phyloP scores from a whole-genome alignment of 2,113 vertebrate genomes.

The Mus musculus region DNA sequence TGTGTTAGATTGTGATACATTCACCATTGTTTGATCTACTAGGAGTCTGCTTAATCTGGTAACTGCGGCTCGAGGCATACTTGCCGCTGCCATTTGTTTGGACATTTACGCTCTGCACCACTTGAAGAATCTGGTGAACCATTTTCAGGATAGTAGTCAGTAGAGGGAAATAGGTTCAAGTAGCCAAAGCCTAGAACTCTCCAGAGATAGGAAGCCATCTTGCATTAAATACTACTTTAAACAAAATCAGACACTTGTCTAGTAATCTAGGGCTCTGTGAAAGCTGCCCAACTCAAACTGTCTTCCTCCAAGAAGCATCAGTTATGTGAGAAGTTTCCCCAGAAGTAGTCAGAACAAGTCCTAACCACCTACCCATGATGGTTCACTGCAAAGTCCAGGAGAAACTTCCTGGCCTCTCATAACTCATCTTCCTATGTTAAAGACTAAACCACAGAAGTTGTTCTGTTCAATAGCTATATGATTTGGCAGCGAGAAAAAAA shows the following conservation, averaged over 20 bases:
- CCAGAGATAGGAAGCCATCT: background rate
- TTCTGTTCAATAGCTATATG: background rate
- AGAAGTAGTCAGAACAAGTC: background rate
- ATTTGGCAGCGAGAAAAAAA: background rate
- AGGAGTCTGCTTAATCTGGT: background rate
- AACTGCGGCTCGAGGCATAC: background rate
- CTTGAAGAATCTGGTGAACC: background rate
- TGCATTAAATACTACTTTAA: background rate
- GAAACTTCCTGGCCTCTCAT: background rate
- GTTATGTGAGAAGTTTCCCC: background rate
- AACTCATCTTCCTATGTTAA: background rate
- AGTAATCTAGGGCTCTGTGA: background rate
- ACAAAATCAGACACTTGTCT: background rate
- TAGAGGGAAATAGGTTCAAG: background rate
- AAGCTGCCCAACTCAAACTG: background rate
- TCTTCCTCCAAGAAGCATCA: background rate
- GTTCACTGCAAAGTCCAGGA: background rate
- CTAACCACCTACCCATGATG: background rate
- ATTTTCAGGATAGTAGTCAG: conserved; percentile 5
- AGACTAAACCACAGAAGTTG: background rate
- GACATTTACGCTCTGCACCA: conserved; percentile 1
- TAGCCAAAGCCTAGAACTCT: background rate
- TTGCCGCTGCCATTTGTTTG: background rate
- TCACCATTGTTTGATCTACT: background rate
- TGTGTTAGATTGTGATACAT: background rate